Base-by-base conservation (phyloP, 2,113 vertebrate genomes). In the Gallinago paraguaiae region DNA sequence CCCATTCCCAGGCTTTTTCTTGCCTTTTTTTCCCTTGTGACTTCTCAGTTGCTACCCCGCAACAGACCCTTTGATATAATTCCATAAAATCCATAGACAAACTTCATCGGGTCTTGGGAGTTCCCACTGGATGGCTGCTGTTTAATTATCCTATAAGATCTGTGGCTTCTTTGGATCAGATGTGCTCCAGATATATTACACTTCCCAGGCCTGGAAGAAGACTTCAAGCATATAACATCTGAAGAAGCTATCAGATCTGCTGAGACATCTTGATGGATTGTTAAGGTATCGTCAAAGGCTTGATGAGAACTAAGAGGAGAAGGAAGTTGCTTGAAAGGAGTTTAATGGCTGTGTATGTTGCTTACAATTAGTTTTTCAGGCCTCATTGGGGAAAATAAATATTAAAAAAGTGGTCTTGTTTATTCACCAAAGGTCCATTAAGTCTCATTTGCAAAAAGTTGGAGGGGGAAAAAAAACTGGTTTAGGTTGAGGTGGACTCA, bases 201-300 rank as follows among this genome's bases (percentile, higher is more conserved):
- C 67, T 97, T 95, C 79, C 90, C 88, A 86, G 90, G 28, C 56
- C n/a, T 48, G 92, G 85, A 95, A 90, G 93, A 97, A 70, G 88
- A 95, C 85, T 74, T 80, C 93, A 93, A 86, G 88, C 76, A 95
- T 96, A 71, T 95, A 94, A 57, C 63, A 96, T 97, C 94, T 94
- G 92, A 96, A 93, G 93, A 92, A 96, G 95, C 93, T 96, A 93
- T 93, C 90, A 97, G 93, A 96, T 94, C 71, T 93, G 31, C 94
- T 90, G 88, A 88, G 90, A 86, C 92, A 48, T n/a, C 95, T 81
- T 94, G 82, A 67, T 90, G 94, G 90, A 94, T 43, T 83, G 75
- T 94, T 92, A 94, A 95, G 93, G 92, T 97, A 95, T 96, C 17
- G 43, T 94, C 39, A 77, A 78, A 94, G 79, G 51, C 75, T 95